Evolutionary conservation across 2,113 vertebrate species (phyloP), one percentile per base, ranked within the genome.

Genomic region (Percopsis transmontana): DNA sequence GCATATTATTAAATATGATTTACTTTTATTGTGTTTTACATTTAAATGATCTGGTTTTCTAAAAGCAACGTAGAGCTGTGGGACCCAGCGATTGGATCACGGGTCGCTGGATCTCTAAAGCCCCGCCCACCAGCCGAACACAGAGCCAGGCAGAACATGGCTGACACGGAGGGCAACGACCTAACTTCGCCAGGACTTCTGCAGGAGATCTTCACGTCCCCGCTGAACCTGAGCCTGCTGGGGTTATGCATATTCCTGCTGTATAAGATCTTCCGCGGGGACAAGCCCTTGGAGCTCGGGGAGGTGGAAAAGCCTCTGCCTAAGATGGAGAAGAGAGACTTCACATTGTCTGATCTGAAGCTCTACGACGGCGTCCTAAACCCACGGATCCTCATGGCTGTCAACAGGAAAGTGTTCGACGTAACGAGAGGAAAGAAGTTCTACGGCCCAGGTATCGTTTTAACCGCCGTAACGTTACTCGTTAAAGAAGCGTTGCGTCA

Each of bases 341-440:
- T 97, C 68, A 95, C 93, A n/a, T 79, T 93, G 51, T 88, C 88
- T 0, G 87, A 98, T 59, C 88, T 98, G 77, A 91, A 92, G 58
- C 84, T 85, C 21, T 99, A 91, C 83, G 93, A 98, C 58, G 96
- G 96, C 3, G 7, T 83, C 16, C 74, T 85, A 51, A 76, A 97
- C 19, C 93, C 94, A 1, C 89, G 94, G 62, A 99, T 99, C 80
- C 95, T 98, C 48, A 97, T 99, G 95, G 95, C 94, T 72, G 86
- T 99, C 76, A 96, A 93, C 60, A 93, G 94, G 38, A 98, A 97
- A 83, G 96, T 98, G 69, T 99, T 98, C 85, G 96, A 99, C 83
- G 96, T 99, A 63, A 97, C 93, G 20, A 84, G 94, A 53, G 97
- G 92, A 20, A 94, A 91, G 79, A 96, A 94, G 88, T 98, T 98